A percentile compares a stretch with the other conserved stretches of the same genome.
Conservation (phyloP, 2,888 invertebrate species). For the Hirtodrosophila alboralis region DNA sequence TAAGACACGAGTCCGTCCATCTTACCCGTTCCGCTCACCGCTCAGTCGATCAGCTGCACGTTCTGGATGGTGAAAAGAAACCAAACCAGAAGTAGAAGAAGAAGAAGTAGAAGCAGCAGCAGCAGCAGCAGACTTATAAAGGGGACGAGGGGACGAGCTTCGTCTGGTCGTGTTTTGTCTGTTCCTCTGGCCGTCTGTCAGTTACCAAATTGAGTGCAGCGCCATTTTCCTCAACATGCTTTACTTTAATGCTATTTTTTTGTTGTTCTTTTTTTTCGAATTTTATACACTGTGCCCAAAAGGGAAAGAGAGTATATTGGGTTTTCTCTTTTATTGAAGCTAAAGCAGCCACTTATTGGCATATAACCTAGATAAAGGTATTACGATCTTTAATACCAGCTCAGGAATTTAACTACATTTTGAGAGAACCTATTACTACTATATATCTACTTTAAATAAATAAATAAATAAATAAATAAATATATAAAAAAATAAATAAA, state of each 20-base stretch:
- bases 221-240: slow-evolving; percentile 75
- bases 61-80: slow-evolving; percentile 54
- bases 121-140: slow-evolving; percentile 28
- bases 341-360: too few relatives aligned
- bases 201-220: slow-evolving; percentile 80
- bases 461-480: too few relatives aligned
- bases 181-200: slow-evolving; percentile 54
- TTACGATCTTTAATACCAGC: too few relatives aligned
- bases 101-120: neutral
- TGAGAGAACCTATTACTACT: too few relatives aligned
- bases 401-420: too few relatives aligned
- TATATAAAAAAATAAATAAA: too few relatives aligned
- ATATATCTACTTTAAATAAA: too few relatives aligned
- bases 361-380: too few relatives aligned
- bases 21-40: slow-evolving; percentile 4
- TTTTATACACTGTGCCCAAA: too few relatives aligned
- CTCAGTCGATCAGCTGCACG: slow-evolving; percentile 53
- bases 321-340: too few relatives aligned
- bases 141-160: slow-evolving; percentile 48
- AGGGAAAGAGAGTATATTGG: too few relatives aligned
- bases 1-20: slow-evolving; percentile 55
- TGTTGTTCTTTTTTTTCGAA: too few relatives aligned
- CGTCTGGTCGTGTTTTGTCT: slow-evolving; percentile 33
- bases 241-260: slow-evolving; percentile 45
- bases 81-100: slow-evolving; percentile 51